Conservation (phyloP, 2,797 vertebrate genomes). For the Neopelma chrysocephalum region DNA sequence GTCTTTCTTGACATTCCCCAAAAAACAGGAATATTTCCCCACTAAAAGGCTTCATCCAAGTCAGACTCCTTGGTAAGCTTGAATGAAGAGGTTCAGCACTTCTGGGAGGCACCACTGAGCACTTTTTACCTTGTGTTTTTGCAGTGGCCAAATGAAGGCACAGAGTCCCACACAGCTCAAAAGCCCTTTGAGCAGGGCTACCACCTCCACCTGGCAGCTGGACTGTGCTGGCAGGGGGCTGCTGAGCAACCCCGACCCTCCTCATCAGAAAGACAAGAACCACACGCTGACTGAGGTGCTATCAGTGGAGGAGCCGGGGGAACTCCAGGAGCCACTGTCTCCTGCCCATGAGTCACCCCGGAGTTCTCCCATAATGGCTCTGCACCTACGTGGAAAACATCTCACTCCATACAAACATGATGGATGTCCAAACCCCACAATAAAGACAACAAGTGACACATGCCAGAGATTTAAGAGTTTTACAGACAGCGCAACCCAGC, state of each 20-base stretch:
- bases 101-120: neutral
- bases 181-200: neutral
- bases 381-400: fast-evolving
- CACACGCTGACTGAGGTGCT: fast-evolving
- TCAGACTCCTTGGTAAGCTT: neutral
- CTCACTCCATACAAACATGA: neutral
- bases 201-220: neutral
- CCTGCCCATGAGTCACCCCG: neutral
- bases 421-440: neutral
- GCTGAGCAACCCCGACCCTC: neutral
- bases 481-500: neutral
- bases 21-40: neutral
- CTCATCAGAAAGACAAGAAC: neutral
- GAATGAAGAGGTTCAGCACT: neutral
- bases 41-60: neutral
- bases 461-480: neutral
- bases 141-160: neutral
- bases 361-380: neutral
- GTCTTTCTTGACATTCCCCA: neutral
- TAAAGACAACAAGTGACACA: neutral
- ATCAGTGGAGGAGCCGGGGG: fast-evolving
- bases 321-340: neutral
- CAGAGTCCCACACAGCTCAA: neutral
- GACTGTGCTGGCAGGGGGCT: neutral
- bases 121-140: neutral